Base-by-base conservation (phyloP, 2,888 invertebrate genomes). In the Chaetogeoica ovagalla region DNA sequence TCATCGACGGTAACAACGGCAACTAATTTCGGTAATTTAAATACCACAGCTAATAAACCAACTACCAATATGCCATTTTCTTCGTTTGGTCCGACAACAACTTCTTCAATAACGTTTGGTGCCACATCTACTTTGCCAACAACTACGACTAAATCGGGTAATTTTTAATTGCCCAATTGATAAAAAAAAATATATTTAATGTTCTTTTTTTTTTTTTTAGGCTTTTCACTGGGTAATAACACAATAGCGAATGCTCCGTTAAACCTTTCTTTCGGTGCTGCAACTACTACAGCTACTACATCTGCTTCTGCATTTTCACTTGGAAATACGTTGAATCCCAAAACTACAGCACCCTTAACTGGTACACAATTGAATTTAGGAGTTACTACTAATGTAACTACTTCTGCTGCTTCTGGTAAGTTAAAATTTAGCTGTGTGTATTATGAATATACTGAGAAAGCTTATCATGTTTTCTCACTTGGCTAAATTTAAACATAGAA, bases 311-410 rank as follows among this genome's bases (percentile, higher is more conserved):
- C 77, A 39, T 79, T 79, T 70, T 55, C 70, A 55, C 70, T 79
- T 71, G 77, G 77, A 79, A 55, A 55, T 71, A 0, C 63, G 21
- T 69, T 62, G 7, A 79, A 79, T 55, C 4, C 15, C 19, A 79
- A 69, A 79, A 62, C 70, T 39, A 55, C 62, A 55, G 62, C 15
- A 9, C 8, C 77, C 17, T n/a, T 63, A n/a, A 57, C 55, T 21
- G 55, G 77, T 55, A 55, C 70, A 39, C 77, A 70, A 63, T 70
- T 79, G 23, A 70, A 70, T 55, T 70, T 79, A 55, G 77, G 77
- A 55, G 39, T 55, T 39, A 21, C 62, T 55, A 8, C 62, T 39
- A 69, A 59, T 60, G 62, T 69, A 11, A 77, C 69, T 52, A 70
- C 77, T 37, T 55, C 77, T 55, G 21, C 39, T 63, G 43, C 70